These are phyloP conservation scores for Eupelmus urozonus DNA, from an alignment of 2,888 invertebrate species.

Conservation along the genomic window DNA sequence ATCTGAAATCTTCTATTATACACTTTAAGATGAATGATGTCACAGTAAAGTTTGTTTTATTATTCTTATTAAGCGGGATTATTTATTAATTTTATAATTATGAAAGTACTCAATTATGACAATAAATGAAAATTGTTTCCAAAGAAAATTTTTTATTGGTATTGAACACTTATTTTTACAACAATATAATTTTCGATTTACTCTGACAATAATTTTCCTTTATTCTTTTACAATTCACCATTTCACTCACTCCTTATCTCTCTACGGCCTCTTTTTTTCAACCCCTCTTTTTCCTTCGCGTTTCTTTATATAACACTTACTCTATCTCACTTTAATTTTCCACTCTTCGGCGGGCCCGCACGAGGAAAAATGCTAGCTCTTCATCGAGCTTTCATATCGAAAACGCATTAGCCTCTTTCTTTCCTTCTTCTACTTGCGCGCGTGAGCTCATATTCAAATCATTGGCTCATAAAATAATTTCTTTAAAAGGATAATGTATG, in stretches of 20 bases:
- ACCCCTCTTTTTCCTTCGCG: not conserved
- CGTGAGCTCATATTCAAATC: conserved; percentile 35
- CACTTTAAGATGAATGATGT: too few species aligned
- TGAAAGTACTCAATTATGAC: too few species aligned
- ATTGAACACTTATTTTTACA: not conserved
- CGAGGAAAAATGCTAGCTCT: conserved; percentile 40
- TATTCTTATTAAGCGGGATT: too few species aligned
- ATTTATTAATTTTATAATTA: too few species aligned
- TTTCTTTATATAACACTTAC: conserved; percentile 22
- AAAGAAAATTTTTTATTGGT: not conserved
- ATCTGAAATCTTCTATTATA: too few species aligned
- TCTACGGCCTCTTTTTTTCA: not conserved
- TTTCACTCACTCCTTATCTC: conserved; percentile 6
- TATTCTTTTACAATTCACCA: not conserved
- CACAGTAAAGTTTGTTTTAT: too few species aligned
- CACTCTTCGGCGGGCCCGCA: not conserved
- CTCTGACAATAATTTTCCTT: conserved; percentile 4
- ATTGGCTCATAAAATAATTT: conserved; percentile 43
- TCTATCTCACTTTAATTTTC: conserved; percentile 39
- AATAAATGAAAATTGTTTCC: not conserved
- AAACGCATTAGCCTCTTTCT: conserved; percentile 56
- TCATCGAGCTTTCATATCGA: conserved; percentile 51
- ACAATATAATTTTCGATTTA: conserved; percentile 22
- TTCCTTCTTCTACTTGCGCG: not conserved
- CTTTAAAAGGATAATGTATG: conserved; percentile 10